These are phyloP conservation scores for Andrena dorsata DNA, from an alignment of 2,888 invertebrate species.

Conservation along the genomic window DNA sequence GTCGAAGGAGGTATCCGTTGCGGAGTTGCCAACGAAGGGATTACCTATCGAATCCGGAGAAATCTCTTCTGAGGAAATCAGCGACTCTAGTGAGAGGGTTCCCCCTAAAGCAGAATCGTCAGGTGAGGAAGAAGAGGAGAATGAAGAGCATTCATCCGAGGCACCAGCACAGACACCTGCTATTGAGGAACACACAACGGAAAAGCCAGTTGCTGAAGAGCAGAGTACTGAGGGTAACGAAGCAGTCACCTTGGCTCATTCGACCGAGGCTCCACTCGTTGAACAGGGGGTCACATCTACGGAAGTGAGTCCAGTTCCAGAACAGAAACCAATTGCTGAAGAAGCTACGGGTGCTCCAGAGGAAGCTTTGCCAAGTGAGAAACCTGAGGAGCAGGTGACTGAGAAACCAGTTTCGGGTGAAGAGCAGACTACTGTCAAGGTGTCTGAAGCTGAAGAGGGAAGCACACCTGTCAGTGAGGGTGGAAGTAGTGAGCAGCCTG, in stretches of 20 bases:
- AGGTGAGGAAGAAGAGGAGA: slow-evolving; percentile 18
- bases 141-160: slow-evolving; percentile 5
- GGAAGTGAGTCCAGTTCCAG: slow-evolving; percentile 48
- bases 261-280: slow-evolving; percentile 53
- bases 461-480: slow-evolving; percentile 49
- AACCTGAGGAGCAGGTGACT: slow-evolving; percentile 45
- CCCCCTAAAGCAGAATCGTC: slow-evolving; percentile 36
- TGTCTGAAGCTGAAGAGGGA: slow-evolving; percentile 22
- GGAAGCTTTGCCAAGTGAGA: slow-evolving; percentile 30
- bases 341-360: slow-evolving; percentile 34
- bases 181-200: slow-evolving; percentile 33
- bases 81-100: slow-evolving; percentile 53
- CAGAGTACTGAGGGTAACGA: slow-evolving; percentile 32
- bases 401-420: slow-evolving; percentile 40
- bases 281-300: slow-evolving; percentile 38
- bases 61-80: slow-evolving; percentile 66
- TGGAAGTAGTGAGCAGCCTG: slow-evolving; percentile 48
- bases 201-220: slow-evolving; percentile 46
- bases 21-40: slow-evolving; percentile 71
- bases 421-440: slow-evolving; percentile 22
- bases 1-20: slow-evolving; percentile 57
- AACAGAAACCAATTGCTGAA: slow-evolving; percentile 48
- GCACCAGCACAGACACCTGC: slow-evolving; percentile 31
- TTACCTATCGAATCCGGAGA: slow-evolving; percentile 67
- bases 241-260: slow-evolving; percentile 19